Base-by-base conservation (phyloP, 2,888 invertebrate genomes). In the Ornithoptera alexandrae region DNA sequence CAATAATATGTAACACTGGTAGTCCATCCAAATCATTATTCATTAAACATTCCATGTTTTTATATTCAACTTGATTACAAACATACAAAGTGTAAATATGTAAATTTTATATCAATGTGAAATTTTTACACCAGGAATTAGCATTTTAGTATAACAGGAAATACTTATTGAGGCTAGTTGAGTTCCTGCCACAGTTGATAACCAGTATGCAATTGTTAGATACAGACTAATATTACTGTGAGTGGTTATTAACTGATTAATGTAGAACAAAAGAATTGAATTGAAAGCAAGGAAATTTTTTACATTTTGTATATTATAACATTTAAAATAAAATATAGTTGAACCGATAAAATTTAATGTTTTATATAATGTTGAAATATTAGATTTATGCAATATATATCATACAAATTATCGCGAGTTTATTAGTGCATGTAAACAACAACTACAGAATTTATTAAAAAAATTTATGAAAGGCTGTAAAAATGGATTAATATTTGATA, bases 131-230 rank as follows among this genome's bases (percentile, higher is more conserved):
- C 7, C 15, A 56, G 53, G n/a, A 62, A 65, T 63, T 4, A 56
- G 53, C 12, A 62, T 30, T 42, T 59, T 42, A 56, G 18, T 53
- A 24, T 30, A 65, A 57, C 67, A 67, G 67, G 67, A 70, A 67
- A 64, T 22, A 8, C 10, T 61, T 61, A 71, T 65, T 67, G 42
- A 67, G 70, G 67, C 22, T 60, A 71, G 61, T 24, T 58, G 57
- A 57, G 61, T 65, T 71, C 63, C 63, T 67, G 60, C n/a, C 39
- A 2, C 24, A 15, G 15, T 20, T 64, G 59, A 67, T 60, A 70
- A 57, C 36, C 58, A 39, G 15, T 62, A 62, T 58, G 22, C 22
- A 24, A 22, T 58, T 53, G 53, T 7, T 53, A n/a, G 53, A 53
- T 53, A n/a, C 53, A 53, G 2, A 53, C n/a, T 8, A 7, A 53